A percentile compares a stretch with the other conserved stretches of the same genome.
These are phyloP conservation scores for Myopa tessellatipennis DNA, from an alignment of 2,888 invertebrate genomes.

Conservation along the genomic window DNA sequence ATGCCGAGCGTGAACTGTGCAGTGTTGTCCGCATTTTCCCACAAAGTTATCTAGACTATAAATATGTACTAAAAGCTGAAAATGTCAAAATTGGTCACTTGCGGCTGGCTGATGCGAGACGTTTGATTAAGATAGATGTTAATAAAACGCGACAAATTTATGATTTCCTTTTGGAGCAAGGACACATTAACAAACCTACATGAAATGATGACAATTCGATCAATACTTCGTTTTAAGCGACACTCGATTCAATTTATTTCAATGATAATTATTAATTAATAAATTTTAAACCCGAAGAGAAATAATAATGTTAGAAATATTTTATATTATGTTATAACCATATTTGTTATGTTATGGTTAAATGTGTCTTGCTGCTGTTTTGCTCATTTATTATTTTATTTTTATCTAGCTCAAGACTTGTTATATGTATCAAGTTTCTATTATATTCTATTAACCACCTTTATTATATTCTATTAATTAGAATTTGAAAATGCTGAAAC, in stretches of 20 bases:
- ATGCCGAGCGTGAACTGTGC: conserved; percentile 81
- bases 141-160: conserved; percentile 91
- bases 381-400: conserved; percentile 34
- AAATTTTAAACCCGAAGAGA: too few relatives aligned
- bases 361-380: neutral
- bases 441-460: neutral
- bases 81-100: conserved; percentile 81
- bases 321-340: too few relatives aligned
- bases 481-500: conserved; percentile 99
- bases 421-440: too few relatives aligned
- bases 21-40: conserved; percentile 81
- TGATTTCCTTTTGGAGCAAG: conserved; percentile 79
- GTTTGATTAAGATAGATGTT: conserved; percentile 90
- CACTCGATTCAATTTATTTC: too few relatives aligned
- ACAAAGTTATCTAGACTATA: conserved; percentile 81
- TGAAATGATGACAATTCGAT: conserved; percentile 49
- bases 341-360: too few relatives aligned
- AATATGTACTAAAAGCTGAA: conserved; percentile 79
- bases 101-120: conserved; percentile 83
- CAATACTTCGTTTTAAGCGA: neutral
- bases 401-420: neutral
- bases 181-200: conserved; percentile 75
- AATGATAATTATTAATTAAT: too few relatives aligned
- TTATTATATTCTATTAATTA: conserved; percentile 60
- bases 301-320: too few relatives aligned